Conservation (phyloP, 2,797 vertebrate genomes). For the Astyanax mexicanus region DNA sequence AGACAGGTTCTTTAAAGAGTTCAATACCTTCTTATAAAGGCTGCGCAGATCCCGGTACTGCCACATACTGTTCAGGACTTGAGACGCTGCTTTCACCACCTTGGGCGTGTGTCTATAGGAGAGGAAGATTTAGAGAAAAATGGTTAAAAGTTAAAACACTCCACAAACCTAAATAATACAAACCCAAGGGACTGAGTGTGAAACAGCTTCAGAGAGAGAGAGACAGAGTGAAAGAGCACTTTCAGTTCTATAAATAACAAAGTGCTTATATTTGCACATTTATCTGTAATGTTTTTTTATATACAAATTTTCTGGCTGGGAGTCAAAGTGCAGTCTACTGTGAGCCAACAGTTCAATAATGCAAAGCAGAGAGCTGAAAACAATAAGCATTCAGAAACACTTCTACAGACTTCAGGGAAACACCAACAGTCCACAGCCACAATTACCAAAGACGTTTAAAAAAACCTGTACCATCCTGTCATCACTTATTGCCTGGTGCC, state of each 20-base stretch:
- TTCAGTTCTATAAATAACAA: constrained; percentile 27
- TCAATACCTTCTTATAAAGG: constrained; percentile 98
- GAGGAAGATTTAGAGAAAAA: constrained; percentile 47
- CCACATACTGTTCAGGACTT: constrained; percentile 99
- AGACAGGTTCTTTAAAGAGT: not conserved
- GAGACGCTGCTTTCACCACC: constrained; percentile 98
- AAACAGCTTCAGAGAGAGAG: constrained; percentile 36
- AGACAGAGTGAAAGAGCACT: constrained; percentile 28
- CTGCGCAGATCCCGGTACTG: constrained; percentile 98
- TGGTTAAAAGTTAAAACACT: constrained; percentile 13
- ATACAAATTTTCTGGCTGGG: not conserved
- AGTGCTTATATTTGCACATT: constrained; percentile 4
- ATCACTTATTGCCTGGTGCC: constrained; percentile 23
- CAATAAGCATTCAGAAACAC: not conserved
- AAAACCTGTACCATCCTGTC: constrained; percentile 17
- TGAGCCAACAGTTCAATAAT: not conserved
- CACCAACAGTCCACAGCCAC: constrained; percentile 15
- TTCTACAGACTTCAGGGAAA: not conserved
- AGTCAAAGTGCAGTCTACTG: not conserved
- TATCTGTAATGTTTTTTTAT: not conserved
- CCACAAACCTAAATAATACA: constrained; percentile 26
- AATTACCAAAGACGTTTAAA: constrained; percentile 28
- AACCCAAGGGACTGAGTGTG: constrained; percentile 4
- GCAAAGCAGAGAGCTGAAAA: not conserved
- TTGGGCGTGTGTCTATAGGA: constrained; percentile 92